Evolutionary conservation across 53 echinoderm and acorn worm species (phyloP).

Genomic region (Echinarachnius parma): DNA sequence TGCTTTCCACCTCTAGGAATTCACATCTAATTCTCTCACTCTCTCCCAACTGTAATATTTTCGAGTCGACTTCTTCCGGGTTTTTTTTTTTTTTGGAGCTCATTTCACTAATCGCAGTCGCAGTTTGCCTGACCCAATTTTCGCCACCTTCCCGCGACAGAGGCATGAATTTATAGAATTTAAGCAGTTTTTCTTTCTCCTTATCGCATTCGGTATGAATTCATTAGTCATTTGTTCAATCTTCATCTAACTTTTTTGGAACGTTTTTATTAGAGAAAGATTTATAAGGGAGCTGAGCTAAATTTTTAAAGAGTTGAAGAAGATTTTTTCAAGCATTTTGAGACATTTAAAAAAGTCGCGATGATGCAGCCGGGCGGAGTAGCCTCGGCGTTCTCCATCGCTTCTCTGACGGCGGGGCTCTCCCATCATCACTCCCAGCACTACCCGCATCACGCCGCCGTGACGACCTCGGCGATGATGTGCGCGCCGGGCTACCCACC

Average conservation of each 20-base stretch:
- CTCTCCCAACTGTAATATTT: too few species aligned
- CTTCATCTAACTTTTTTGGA: not conserved
- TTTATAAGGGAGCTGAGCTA: not conserved
- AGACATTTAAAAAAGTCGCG: not conserved
- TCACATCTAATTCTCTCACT: conserved; percentile 26
- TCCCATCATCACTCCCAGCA: conserved; percentile 40
- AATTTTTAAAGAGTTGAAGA: not conserved
- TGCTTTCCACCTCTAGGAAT: conserved; percentile 18
- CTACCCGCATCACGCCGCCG: conserved; percentile 42
- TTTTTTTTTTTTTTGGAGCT: conserved; percentile 24
- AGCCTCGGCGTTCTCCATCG: conserved; percentile 45
- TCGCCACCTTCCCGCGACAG: too few species aligned
- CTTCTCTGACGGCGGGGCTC: conserved; percentile 41
- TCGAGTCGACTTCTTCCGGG: too few species aligned
- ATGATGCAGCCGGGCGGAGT: conserved; percentile 42
- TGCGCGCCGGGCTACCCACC: conserved; percentile 38
- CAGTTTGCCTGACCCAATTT: conserved; percentile 34
- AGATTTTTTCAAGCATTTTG: not conserved
- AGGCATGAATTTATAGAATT: too few species aligned
- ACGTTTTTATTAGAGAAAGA: not conserved
- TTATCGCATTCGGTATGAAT: conserved; percentile 29
- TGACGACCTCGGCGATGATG: conserved; percentile 48
- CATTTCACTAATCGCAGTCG: conserved; percentile 10
- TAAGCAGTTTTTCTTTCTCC: too few species aligned
- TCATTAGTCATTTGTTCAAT: too few species aligned